Percentiles rank a stretch among this genome's conserved stretches.
Evolutionary conservation across 2,113 vertebrate genomes (phyloP).

Genomic region (Ploceus nigricollis): DNA sequence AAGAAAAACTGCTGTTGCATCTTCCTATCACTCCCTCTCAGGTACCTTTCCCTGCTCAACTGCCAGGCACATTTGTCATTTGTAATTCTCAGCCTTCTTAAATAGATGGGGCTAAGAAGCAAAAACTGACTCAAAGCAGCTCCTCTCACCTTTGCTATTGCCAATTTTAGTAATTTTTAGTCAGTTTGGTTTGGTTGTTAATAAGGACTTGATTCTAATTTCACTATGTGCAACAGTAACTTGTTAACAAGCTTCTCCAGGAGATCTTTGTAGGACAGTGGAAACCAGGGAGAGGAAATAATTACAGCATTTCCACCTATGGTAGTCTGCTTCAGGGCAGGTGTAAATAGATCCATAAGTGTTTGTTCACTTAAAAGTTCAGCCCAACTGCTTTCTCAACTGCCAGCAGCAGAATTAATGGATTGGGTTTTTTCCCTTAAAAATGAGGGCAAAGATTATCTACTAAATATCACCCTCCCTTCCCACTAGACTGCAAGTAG

Average conservation of each 20-base stretch:
- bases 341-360: constrained; percentile 65
- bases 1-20: neutral
- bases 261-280: constrained; percentile 41
- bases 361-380: constrained; percentile 37
- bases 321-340: constrained; percentile 57
- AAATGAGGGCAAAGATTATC: constrained; percentile 1
- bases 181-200: neutral
- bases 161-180: neutral
- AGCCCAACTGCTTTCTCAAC: constrained; percentile 27
- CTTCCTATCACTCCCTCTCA: neutral
- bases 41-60: neutral
- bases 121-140: neutral
- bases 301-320: constrained; percentile 53
- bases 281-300: constrained; percentile 50
- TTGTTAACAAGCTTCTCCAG: constrained; percentile 50
- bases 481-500: neutral
- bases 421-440: neutral
- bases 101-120: constrained; percentile 27
- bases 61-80: neutral
- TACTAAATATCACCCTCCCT: neutral
- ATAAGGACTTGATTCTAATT: neutral
- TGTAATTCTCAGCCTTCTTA: constrained; percentile 42
- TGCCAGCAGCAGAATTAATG: neutral
- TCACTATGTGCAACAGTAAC: neutral
- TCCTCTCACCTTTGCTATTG: neutral